Evolutionary conservation across 2,797 vertebrate species (phyloP).

Genomic region (Taeniopygia guttata): DNA sequence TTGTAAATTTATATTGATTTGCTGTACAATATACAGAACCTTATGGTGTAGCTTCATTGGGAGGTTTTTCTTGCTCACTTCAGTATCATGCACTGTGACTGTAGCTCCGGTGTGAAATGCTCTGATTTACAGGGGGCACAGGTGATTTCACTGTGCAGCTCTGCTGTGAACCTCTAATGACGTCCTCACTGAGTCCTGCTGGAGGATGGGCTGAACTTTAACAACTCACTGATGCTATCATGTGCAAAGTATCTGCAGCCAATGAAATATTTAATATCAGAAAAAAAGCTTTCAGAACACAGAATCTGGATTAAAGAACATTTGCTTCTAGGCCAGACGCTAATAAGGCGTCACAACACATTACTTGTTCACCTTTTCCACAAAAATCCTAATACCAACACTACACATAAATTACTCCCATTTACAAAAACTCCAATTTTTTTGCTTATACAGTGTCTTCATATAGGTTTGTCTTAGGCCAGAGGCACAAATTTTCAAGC

Average conservation of each 20-base stretch:
- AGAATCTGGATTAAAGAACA: background rate
- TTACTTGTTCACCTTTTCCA: background rate
- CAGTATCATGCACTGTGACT: background rate
- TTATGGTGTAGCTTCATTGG: background rate
- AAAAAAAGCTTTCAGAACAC: background rate
- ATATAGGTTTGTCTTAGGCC: background rate
- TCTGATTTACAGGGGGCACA: background rate
- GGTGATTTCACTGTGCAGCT: background rate
- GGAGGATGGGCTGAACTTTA: background rate
- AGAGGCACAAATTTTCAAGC: background rate
- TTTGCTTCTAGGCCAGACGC: background rate
- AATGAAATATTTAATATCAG: background rate
- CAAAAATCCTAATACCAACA: background rate
- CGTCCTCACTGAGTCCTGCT: background rate
- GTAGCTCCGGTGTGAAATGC: background rate
- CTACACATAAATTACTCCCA: background rate
- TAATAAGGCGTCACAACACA: background rate
- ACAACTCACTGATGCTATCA: background rate
- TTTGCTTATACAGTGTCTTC: background rate
- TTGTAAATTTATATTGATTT: slow-evolving; percentile 64
- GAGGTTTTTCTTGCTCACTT: background rate
- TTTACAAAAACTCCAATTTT: background rate
- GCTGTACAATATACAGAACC: background rate
- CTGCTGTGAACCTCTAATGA: background rate
- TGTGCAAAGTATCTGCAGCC: background rate